Evolutionary conservation across 53 echinoderm and acorn worm genomes (phyloP).

Genomic region (Arbacia lixula): DNA sequence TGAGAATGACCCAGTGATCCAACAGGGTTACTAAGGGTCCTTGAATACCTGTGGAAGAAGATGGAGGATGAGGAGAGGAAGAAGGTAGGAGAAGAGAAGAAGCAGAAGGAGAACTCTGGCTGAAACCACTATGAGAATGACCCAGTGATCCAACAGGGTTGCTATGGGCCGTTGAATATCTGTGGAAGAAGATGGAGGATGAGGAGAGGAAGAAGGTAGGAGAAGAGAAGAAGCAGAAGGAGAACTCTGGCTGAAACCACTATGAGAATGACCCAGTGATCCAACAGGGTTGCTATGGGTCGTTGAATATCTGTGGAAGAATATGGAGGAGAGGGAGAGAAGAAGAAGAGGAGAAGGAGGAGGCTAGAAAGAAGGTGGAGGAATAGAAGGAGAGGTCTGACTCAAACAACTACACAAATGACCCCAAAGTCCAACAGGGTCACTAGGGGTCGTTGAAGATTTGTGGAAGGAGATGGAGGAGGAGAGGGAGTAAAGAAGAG

Average conservation of each 20-base stretch:
- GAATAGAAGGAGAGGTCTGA: background rate
- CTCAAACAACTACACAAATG: no score
- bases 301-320: background rate
- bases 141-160: no score
- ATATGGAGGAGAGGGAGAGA: constrained; percentile 27
- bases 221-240: constrained; percentile 18
- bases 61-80: background rate
- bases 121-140: no score
- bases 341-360: constrained; percentile 40
- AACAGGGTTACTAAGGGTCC: no score
- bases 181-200: background rate
- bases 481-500: background rate
- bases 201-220: constrained; percentile 12
- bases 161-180: no score
- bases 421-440: no score
- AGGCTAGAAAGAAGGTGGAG: background rate
- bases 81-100: background rate
- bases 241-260: no score
- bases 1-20: no score
- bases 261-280: no score
- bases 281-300: no score
- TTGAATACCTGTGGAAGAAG: no score
- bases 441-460: no score
- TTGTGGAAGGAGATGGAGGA: background rate
- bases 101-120: background rate